A percentile compares a stretch with the other conserved stretches of the same genome.
Conservation (phyloP, 1,140 invertebrate species). For the Cardiocondyla obscurior region DNA sequence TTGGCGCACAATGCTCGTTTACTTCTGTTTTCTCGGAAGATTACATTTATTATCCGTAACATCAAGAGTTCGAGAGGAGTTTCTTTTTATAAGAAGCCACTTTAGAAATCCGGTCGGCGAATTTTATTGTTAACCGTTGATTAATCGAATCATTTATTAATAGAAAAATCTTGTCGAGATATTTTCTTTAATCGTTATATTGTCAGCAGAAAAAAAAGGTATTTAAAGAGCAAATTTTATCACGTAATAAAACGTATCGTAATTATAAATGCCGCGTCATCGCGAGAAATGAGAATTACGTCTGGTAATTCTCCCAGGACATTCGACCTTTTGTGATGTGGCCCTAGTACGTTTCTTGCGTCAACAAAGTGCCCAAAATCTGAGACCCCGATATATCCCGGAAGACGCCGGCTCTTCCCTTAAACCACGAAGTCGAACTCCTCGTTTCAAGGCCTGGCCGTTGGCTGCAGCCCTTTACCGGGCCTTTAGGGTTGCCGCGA, state of each 20-base stretch:
- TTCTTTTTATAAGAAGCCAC: background rate
- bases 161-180: background rate
- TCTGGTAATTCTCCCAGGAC: background rate
- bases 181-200: background rate
- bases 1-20: slow-evolving; percentile 31
- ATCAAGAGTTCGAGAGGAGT: background rate
- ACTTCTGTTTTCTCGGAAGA: slow-evolving; percentile 38
- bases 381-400: slow-evolving; percentile 39
- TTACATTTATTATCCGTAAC: slow-evolving; percentile 32
- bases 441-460: slow-evolving; percentile 64
- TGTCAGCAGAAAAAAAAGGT: background rate
- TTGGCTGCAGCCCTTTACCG: slow-evolving; percentile 75
- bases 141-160: background rate
- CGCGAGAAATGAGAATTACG: background rate
- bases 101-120: background rate
- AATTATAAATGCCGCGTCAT: background rate
- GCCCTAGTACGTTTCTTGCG: background rate
- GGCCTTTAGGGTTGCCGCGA: slow-evolving; percentile 81
- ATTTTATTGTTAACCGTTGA: background rate
- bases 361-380: slow-evolving; percentile 43
- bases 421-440: slow-evolving; percentile 74
- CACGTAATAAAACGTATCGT: background rate
- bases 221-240: background rate
- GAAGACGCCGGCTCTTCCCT: slow-evolving; percentile 60
- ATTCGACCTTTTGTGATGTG: background rate